A percentile compares a stretch with the other conserved stretches of the same genome.
These are phyloP conservation scores for Stichodactyla helianthus DNA, from an alignment of 64 coral and sea anemone genomes.

Conservation along the genomic window DNA sequence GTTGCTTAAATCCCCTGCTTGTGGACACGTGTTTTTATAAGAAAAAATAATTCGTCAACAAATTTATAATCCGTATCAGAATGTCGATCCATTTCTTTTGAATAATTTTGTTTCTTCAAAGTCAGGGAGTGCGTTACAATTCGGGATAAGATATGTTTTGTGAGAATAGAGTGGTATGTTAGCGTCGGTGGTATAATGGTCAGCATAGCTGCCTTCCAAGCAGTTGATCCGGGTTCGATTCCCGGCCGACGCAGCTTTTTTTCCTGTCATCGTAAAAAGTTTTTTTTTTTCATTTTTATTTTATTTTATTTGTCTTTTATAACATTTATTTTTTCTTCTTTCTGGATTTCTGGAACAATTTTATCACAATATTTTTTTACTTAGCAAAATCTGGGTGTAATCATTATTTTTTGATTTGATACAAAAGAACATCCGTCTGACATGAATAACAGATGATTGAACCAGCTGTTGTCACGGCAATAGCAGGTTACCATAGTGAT, in stretches of 20 bases:
- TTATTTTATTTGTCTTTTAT: neutral
- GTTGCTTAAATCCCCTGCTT: neutral
- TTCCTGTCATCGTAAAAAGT: no score
- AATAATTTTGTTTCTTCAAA: neutral
- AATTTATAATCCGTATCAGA: neutral
- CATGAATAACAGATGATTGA: neutral
- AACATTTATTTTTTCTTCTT: neutral
- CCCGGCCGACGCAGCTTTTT: neutral
- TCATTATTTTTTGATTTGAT: neutral
- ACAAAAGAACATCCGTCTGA: neutral
- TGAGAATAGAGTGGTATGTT: accelerated
- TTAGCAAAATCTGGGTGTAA: neutral
- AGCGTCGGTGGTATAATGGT: conserved; percentile 25
- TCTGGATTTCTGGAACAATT: no score
- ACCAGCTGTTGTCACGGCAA: neutral
- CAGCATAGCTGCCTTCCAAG: conserved; percentile 28
- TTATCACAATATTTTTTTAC: no score
- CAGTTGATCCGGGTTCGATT: conserved; percentile 28
- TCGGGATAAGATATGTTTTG: neutral
- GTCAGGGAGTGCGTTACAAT: no score
- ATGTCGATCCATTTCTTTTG: neutral
- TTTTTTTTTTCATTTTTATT: neutral
- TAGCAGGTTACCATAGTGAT: neutral
- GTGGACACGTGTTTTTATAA: neutral
- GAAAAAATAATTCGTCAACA: neutral